Conservation (phyloP, 2,888 invertebrate genomes). For the Diarsia rubi region DNA sequence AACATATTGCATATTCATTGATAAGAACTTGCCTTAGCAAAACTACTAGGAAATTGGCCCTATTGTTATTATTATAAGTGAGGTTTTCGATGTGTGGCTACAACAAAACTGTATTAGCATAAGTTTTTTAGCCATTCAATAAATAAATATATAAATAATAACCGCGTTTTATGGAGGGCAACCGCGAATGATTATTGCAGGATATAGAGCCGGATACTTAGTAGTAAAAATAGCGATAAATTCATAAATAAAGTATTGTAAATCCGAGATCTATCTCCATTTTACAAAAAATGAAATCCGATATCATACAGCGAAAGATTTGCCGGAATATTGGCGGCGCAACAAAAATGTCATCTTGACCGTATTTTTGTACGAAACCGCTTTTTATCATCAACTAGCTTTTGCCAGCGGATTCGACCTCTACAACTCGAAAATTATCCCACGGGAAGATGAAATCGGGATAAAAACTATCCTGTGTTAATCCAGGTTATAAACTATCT, state of each 20-base stretch:
- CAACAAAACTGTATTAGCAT: too few relatives aligned
- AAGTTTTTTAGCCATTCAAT: too few relatives aligned
- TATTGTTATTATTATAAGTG: too few relatives aligned
- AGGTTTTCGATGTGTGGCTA: too few relatives aligned
- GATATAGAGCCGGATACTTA: slow-evolving; percentile 5
- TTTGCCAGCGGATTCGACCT: too few relatives aligned
- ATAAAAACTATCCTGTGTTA: too few relatives aligned
- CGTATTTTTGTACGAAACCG: not conserved
- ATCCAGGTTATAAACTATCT: too few relatives aligned
- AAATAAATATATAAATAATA: too few relatives aligned
- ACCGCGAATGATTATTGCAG: slow-evolving; percentile 24
- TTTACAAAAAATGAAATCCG: not conserved
- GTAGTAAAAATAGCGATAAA: not conserved
- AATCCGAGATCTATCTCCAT: not conserved
- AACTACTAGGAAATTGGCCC: not conserved
- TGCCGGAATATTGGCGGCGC: not conserved
- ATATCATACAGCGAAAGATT: not conserved
- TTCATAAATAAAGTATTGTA: not conserved
- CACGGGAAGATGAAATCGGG: too few relatives aligned
- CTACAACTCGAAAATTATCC: too few relatives aligned
- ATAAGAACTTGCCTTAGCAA: not conserved
- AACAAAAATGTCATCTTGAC: not conserved
- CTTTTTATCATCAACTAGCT: too few relatives aligned
- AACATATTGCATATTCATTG: not conserved
- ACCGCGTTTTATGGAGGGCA: not conserved